phyloP scores from a whole-genome alignment of 2,888 invertebrate genomes.

The Leptogaster cylindrica region DNA sequence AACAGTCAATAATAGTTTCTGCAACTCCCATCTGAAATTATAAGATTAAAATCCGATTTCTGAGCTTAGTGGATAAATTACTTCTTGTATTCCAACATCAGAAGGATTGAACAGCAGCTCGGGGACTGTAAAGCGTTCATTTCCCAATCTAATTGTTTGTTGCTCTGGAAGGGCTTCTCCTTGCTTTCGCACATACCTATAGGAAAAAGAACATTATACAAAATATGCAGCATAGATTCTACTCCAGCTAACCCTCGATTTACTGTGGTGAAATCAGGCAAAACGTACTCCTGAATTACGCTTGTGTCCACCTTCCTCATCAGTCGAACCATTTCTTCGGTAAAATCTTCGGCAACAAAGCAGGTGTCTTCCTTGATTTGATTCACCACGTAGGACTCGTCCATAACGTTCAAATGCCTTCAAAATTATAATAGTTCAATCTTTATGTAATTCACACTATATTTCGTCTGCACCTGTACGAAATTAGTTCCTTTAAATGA shows the following conservation, averaged over 20 bases:
- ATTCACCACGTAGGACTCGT: constrained; percentile 97
- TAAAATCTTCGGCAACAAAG: constrained; percentile 86
- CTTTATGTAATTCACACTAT: neutral
- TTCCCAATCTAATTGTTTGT: constrained; percentile 85
- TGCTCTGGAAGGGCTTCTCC: constrained; percentile 64
- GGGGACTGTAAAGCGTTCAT: constrained; percentile 93
- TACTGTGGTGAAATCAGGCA: constrained; percentile 94
- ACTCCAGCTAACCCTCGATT: constrained; percentile 72
- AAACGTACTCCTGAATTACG: constrained; percentile 86
- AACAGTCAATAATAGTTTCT: constrained; percentile 81
- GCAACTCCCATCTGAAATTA: constrained; percentile 81
- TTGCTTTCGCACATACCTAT: constrained; percentile 59
- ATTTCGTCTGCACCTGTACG: constrained; percentile 69
- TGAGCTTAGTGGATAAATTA: no score
- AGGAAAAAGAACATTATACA: constrained; percentile 51
- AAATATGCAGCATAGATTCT: constrained; percentile 34
- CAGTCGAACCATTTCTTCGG: constrained; percentile 76
- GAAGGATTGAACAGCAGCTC: constrained; percentile 94
- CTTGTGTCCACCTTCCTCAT: constrained; percentile 69
- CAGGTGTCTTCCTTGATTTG: constrained; percentile 98
- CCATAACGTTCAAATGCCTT: constrained; percentile 95
- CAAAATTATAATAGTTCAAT: constrained; percentile 34
- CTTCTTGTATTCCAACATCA: constrained; percentile 85
- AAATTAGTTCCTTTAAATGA: constrained; percentile 95
- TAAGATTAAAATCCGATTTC: neutral